Percentiles rank a stretch among this genome's conserved stretches.
These are phyloP conservation scores for Nemopilema nomurai DNA, from an alignment of 30 jellyfish, hydroid and myxozoan genomes.

Conservation along the genomic window DNA sequence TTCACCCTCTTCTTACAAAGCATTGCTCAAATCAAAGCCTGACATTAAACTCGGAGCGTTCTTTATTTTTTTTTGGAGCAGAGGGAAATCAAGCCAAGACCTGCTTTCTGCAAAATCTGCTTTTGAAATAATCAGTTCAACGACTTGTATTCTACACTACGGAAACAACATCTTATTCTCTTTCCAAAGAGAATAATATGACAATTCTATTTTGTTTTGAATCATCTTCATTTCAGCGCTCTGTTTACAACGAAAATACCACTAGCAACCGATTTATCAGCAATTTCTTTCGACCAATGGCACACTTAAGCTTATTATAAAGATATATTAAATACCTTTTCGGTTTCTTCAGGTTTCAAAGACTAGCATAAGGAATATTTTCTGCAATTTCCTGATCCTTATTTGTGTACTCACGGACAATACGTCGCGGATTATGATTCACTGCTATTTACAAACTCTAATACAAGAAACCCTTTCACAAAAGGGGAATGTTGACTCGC, in stretches of 20 bases:
- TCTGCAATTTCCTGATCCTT: constrained; percentile 44
- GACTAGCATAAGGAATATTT: background rate
- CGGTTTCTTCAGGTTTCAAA: background rate
- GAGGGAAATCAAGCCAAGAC: background rate
- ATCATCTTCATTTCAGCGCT: background rate
- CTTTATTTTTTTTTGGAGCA: background rate
- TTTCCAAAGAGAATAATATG: background rate
- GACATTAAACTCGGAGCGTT: background rate
- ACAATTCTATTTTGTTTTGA: background rate
- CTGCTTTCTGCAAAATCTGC: no score
- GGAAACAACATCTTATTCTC: background rate
- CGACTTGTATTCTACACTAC: background rate
- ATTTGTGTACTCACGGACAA: constrained; percentile 35
- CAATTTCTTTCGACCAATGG: background rate
- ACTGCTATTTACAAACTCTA: constrained; percentile 36
- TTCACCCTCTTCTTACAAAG: background rate
- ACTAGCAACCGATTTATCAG: background rate
- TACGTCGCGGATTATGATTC: constrained; percentile 46
- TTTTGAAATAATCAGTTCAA: background rate
- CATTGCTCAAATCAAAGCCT: background rate
- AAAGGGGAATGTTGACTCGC: constrained; percentile 9
- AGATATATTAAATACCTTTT: background rate
- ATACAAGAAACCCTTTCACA: background rate
- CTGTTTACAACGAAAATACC: background rate
- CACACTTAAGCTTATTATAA: background rate